Conservation (phyloP, 2,888 invertebrate genomes). For the Drosophila incognita region DNA sequence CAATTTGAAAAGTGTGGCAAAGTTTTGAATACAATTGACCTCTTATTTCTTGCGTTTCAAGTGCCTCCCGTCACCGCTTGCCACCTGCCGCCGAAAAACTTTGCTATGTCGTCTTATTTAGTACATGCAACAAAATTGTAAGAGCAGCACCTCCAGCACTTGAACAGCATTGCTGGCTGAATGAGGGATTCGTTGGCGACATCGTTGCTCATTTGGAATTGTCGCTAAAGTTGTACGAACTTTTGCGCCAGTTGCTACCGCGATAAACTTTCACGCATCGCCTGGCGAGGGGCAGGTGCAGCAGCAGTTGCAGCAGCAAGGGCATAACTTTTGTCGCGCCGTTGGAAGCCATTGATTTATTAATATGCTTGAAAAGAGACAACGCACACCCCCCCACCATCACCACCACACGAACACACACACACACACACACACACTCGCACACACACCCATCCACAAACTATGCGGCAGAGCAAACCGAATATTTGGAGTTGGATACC, state of each 20-base stretch:
- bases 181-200: slow-evolving; percentile 21
- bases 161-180: background rate
- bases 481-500: slow-evolving; percentile 5
- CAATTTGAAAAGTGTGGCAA: slow-evolving; percentile 69
- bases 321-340: slow-evolving; percentile 63
- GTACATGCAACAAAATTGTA: slow-evolving; percentile 62
- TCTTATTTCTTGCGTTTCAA: slow-evolving; percentile 3
- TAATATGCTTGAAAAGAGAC: slow-evolving; percentile 53
- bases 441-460: background rate
- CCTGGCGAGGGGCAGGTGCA: background rate
- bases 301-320: background rate
- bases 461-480: background rate
- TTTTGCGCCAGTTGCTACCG: slow-evolving; percentile 72
- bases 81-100: slow-evolving; percentile 32
- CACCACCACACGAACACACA: too few relatives aligned
- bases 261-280: slow-evolving; percentile 57
- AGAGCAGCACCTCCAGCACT: slow-evolving; percentile 7
- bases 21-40: slow-evolving; percentile 61
- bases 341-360: slow-evolving; percentile 73
- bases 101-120: slow-evolving; percentile 33
- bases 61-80: background rate
- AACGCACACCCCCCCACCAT: background rate
- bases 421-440: background rate
- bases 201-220: slow-evolving; percentile 65
- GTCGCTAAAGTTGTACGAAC: slow-evolving; percentile 65